Evolutionary conservation across 23 tunicate species (phyloP), one percentile per base, ranked within the genome.

Genomic region (Ciona savignyi): DNA sequence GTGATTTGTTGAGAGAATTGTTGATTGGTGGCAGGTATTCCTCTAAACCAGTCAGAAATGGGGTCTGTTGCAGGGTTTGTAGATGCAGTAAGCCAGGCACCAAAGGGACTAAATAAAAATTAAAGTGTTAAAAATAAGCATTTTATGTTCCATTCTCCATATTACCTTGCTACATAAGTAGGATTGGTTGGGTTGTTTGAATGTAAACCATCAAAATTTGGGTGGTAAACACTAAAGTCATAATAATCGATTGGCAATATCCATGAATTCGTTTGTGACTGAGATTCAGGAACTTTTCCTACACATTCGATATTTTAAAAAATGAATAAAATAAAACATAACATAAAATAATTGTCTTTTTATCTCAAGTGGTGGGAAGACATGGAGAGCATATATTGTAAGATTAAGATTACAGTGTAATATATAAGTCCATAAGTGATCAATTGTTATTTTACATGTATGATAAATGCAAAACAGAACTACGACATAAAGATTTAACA

Each of bases 201-300:
- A 4, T 64, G 70, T 11, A 60, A 75, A 11, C 70, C 70, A 11
- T 61, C 79, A 35, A 75, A 75, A 63, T 75, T 51, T n/a, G 70
- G 56, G 33, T 73, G 77, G 33, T 60, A 33, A 60, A 62, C 51
- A 26, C 79, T 75, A 26, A 75, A 75, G 35, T 75, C 79, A 70
- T 75, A 75, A 34, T 75, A 61, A 23, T 65, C 3, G 27, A 75
- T 29, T 6, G 79, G 79, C 29, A 75, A 34, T 32, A 29, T 64
- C 70, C 62, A 75, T 9, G 24, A 75, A 23, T 30, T 63, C 3
- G 70, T 27, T 24, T n/a, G 27, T 21, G 21, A 27, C 1, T 26
- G 21, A 0, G 34, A 26, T 23, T 29, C 34, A 1, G 73, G 73
- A 32, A 22, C 32, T 69, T 69, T 69, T 30, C 73, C 73, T 69